Conservation (phyloP, 1,140 invertebrate species). For the Drosophila rhopaloa region DNA sequence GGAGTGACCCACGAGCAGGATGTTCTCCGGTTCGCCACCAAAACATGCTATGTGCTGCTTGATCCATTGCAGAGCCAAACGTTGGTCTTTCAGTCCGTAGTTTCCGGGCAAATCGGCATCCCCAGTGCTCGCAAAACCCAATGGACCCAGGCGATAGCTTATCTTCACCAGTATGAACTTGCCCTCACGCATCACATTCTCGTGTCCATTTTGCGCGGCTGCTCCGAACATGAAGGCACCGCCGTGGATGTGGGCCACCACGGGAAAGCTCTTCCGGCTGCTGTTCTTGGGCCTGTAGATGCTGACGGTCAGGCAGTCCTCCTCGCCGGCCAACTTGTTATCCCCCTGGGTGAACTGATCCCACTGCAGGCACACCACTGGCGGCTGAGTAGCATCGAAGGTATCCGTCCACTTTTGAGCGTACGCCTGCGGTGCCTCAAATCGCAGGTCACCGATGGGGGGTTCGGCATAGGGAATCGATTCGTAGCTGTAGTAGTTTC, state of each 20-base stretch:
- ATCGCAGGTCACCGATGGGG: conserved; percentile 84
- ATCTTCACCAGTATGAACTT: conserved; percentile 88
- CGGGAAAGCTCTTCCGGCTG: conserved; percentile 69
- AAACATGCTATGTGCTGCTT: conserved; percentile 86
- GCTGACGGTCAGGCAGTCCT: conserved; percentile 84
- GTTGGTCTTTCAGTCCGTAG: conserved; percentile 88
- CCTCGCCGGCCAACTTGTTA: conserved; percentile 59
- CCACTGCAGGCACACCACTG: conserved; percentile 59
- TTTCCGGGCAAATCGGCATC: conserved; percentile 87
- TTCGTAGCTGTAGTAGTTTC: conserved; percentile 84
- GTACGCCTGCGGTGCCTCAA: conserved; percentile 60
- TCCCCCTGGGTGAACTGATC: conserved; percentile 45
- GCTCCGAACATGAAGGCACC: conserved; percentile 85
- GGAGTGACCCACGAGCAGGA: conserved; percentile 86
- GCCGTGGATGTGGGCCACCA: conserved; percentile 86
- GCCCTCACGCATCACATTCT: conserved; percentile 86
- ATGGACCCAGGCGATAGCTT: conserved; percentile 88
- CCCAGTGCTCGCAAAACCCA: conserved; percentile 87
- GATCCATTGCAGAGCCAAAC: conserved; percentile 88
- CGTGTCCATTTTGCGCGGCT: conserved; percentile 85
- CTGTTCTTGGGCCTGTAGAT: conserved; percentile 74
- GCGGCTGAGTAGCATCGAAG: conserved; percentile 53
- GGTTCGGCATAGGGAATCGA: conserved; percentile 85
- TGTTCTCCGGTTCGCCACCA: conserved; percentile 87
- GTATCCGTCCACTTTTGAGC: conserved; percentile 32